Percentiles rank a stretch among this genome's conserved stretches.
These are phyloP conservation scores for Mirounga angustirostris DNA, from an alignment of 2,113 vertebrate species.

Conservation along the genomic window DNA sequence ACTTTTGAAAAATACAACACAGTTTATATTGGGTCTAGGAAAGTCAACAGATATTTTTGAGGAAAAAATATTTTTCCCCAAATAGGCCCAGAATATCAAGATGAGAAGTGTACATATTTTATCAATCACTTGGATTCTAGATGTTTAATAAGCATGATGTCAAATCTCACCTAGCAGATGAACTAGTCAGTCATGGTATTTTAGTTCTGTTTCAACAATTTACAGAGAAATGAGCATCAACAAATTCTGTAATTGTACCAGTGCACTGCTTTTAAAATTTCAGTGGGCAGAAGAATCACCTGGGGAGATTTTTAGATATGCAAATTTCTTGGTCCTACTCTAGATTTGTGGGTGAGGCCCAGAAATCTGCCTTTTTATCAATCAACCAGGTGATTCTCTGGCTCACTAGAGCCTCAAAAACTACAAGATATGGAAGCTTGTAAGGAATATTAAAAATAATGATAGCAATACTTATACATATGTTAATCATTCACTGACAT, in stretches of 20 bases:
- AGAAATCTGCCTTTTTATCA: not conserved
- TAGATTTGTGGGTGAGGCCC: not conserved
- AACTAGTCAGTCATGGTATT: not conserved
- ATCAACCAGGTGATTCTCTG: not conserved
- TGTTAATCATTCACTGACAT: not conserved
- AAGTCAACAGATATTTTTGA: not conserved
- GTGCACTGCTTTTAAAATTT: not conserved
- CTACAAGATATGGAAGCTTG: not conserved
- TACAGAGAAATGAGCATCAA: not conserved
- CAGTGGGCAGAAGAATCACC: not conserved
- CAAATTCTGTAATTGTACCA: not conserved
- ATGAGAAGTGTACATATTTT: not conserved
- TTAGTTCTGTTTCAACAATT: conserved; percentile 7
- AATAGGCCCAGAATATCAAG: not conserved
- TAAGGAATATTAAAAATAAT: not conserved
- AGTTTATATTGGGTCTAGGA: not conserved
- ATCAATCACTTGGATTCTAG: not conserved
- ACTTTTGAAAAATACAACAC: not conserved
- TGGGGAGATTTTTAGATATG: not conserved
- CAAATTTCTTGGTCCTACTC: not conserved
- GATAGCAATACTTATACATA: conserved; percentile 7
- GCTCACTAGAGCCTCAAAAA: not conserved
- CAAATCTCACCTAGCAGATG: not conserved
- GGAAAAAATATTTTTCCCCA: not conserved
- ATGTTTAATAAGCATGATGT: not conserved